Percentiles rank a stretch among this genome's conserved stretches.
Conservation (phyloP, 1,140 invertebrate genomes). For the Drosophila yakuba region DNA sequence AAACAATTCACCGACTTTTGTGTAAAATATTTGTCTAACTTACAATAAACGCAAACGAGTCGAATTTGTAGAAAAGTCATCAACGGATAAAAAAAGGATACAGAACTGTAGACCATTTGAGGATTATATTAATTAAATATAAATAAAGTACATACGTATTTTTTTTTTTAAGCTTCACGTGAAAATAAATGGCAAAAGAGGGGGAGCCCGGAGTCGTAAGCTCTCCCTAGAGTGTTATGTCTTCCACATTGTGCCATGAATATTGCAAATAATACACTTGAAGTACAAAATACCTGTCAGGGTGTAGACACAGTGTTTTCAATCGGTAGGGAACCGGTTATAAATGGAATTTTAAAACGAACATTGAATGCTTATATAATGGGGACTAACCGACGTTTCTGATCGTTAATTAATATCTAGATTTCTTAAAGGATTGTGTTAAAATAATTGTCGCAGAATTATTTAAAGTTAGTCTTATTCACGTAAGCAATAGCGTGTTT, state of each 20-base stretch:
- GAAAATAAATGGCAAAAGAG: conserved; percentile 7
- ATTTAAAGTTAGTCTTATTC: no score
- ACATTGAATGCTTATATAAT: no score
- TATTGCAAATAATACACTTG: conserved; percentile 32
- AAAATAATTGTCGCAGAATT: no score
- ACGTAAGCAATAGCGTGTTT: no score
- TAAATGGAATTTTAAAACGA: neutral
- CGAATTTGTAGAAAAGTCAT: conserved; percentile 3
- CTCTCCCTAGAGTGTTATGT: conserved; percentile 13
- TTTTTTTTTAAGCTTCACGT: neutral
- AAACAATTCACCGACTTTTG: conserved; percentile 29
- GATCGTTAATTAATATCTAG: no score
- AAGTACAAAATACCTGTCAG: conserved; percentile 17
- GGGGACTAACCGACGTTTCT: no score
- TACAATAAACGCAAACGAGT: neutral
- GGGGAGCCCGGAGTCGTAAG: conserved; percentile 4
- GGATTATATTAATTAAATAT: neutral
- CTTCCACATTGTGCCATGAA: conserved; percentile 17
- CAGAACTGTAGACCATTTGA: no score
- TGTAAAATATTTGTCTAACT: conserved; percentile 17
- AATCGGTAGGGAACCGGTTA: neutral
- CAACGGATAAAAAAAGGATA: neutral
- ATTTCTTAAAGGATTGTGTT: no score
- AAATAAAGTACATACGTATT: neutral
- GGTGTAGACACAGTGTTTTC: conserved; percentile 12